Base-by-base conservation (phyloP, 2,797 vertebrate genomes). In the Morelia viridis region DNA sequence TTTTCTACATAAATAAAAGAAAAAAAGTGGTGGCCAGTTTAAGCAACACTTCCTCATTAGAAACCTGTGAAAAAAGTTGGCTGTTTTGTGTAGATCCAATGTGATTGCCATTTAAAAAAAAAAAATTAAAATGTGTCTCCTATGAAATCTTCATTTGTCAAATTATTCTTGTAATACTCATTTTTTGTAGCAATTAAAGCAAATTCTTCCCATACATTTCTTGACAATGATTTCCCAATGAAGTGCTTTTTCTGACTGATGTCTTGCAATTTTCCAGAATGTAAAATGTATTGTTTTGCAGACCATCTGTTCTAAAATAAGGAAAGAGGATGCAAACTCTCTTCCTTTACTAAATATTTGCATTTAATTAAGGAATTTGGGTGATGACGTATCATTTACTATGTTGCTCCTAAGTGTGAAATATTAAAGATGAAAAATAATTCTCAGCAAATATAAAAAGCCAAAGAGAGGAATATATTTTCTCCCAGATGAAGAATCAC, bases 171-270 rank as follows among this genome's bases (percentile, higher is more conserved):
- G 60, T 46, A 76, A 60, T n/a, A 46, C 46, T 76, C 64, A 91
- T 60, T 76, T 91, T 60, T 91, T 60, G 85, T 60, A 91, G 31
- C 50, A 41, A 60, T 91, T 91, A 87, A 85, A 91, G 31, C 65
- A 91, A 91, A 50, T 10, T 31, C 60, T 91, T 76, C 15, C 17
- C 56, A 19, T 24, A 60, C 22, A 60, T 57, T 87, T 31, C 90
- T 87, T 91, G 90, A 46, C 64, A 87, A 10, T 71, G 26, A 76
- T 19, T 60, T 76, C 28, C 64, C 65, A 28, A 61, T 76, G 86
- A 86, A 87, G 56, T 28, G 56, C 9, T 87, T 87, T 35, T 91
- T 76, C 62, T 50, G 56, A 90, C 60, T 90, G 17, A 87, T 31
- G 17, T 60, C 85, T 87, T 71, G 57, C 76, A 31, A 68, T 71